phyloP scores from a whole-genome alignment of 2,888 invertebrate genomes.

The Cataglyphis livida region DNA sequence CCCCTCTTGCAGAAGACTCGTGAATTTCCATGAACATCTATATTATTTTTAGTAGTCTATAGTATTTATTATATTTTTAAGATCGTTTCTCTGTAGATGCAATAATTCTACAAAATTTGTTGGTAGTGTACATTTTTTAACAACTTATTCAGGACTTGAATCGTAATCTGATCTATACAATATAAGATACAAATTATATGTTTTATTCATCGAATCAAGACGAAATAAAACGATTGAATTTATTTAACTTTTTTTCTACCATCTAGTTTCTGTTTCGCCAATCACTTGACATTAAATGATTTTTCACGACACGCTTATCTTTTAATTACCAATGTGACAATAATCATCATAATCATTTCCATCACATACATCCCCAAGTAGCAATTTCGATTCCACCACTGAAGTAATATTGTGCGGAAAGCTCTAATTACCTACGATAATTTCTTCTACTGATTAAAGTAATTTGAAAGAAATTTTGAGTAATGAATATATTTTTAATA shows the following conservation, averaged over 20 bases:
- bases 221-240: not conserved
- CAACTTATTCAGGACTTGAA: not conserved
- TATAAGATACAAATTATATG: not conserved
- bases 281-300: not conserved
- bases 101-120: not conserved
- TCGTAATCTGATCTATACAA: not conserved
- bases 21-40: conserved; percentile 28
- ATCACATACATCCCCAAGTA: conserved; percentile 46
- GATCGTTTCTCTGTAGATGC: not conserved
- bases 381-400: conserved; percentile 55
- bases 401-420: not conserved
- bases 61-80: conserved; percentile 1
- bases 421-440: not conserved
- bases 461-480: too few species aligned
- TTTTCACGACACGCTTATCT: conserved; percentile 19
- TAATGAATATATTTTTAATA: too few species aligned
- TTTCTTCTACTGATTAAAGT: not conserved
- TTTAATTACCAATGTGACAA: conserved; percentile 57
- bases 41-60: not conserved
- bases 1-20: conserved; percentile 20
- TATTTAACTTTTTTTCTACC: not conserved
- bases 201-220: not conserved
- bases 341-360: conserved; percentile 60
- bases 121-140: not conserved
- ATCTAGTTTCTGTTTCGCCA: not conserved